Evolutionary conservation across 2,888 invertebrate species (phyloP), one percentile per base, ranked within the genome.

Genomic region (Diarsia brunnea): DNA sequence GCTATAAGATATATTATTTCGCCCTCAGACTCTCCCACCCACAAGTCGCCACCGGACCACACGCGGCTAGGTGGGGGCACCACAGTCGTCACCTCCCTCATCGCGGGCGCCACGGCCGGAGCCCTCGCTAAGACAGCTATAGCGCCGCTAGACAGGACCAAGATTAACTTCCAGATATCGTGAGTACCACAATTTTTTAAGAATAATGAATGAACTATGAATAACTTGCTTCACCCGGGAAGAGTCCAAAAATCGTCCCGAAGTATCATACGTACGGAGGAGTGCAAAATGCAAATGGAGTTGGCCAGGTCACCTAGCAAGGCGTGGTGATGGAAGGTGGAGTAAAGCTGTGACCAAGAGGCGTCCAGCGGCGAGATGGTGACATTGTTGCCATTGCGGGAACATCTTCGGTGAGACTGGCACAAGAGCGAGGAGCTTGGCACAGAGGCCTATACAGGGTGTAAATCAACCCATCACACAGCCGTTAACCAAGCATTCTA

Each of bases 101-200:
- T 98, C 69, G 98, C 99, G 0, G 99, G 99, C 51, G 99, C 99
- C 1, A 95, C 98, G 31, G 99, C 99, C 47, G 99, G 99, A 31
- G 99, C 99, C 5, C 88, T 98, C 78, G 99, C 99, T 45, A 99
- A 99, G 97, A 99, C 99, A 0, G 97, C 98, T 66, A 99, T 99
- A 88, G 99, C 99, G 3, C 99, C 99, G 0, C 96, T 99, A 72
- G 99, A 99, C 96, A 97, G 99, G 81, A 98, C 99, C 83, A 99
- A 99, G 97, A 99, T 99, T 88, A 99, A 99, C 96, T 99, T 99
- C 94, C 99, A 99, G 97, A 98, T 98, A 90, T 97, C 98, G 97
- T 98, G 93, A 95, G 95, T 94, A 58, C 27, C 12, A 16, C 14
- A 10, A 19, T 10, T 12, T n/a, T 12, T 55, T 24, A 55, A 55